Conservation (phyloP, 2,113 vertebrate species). For the Nettapus auritus region DNA sequence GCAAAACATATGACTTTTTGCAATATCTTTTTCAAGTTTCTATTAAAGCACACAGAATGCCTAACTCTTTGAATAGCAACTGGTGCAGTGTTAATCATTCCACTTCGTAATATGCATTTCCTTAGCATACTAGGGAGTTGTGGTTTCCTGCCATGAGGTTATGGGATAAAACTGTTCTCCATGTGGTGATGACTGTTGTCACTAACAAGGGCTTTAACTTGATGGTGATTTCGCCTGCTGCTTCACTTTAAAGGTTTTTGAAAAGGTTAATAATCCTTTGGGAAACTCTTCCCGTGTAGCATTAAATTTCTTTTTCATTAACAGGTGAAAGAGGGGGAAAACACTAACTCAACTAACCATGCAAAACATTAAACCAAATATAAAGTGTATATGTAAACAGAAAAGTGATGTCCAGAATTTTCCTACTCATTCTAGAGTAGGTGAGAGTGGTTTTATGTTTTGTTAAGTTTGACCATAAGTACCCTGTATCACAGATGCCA, state of each 20-base stretch:
- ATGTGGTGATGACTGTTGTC: constrained; percentile 65
- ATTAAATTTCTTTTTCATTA: constrained; percentile 54
- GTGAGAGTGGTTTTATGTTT: background rate
- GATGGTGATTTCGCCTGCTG: constrained; percentile 72
- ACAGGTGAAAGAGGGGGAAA: constrained; percentile 45
- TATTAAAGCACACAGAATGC: background rate
- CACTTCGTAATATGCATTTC: constrained; percentile 40
- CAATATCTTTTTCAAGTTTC: constrained; percentile 4
- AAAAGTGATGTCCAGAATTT: background rate
- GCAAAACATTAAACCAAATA: constrained; percentile 34
- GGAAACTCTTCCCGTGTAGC: constrained; percentile 46
- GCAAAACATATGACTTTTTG: constrained; percentile 38
- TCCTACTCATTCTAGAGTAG: background rate
- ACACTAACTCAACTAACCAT: constrained; percentile 44
- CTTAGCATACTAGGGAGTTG: constrained; percentile 54
- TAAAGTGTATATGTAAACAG: background rate
- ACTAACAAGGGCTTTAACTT: constrained; percentile 61
- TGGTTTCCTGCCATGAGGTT: constrained; percentile 62
- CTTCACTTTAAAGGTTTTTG: constrained; percentile 67
- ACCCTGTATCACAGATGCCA: background rate
- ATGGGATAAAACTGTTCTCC: constrained; percentile 58
- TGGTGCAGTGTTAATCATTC: constrained; percentile 9
- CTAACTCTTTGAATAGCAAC: background rate
- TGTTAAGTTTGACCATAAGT: background rate
- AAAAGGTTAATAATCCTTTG: constrained; percentile 62